Base-by-base conservation (phyloP, 2,888 invertebrate genomes). In the Andrena minutula region DNA sequence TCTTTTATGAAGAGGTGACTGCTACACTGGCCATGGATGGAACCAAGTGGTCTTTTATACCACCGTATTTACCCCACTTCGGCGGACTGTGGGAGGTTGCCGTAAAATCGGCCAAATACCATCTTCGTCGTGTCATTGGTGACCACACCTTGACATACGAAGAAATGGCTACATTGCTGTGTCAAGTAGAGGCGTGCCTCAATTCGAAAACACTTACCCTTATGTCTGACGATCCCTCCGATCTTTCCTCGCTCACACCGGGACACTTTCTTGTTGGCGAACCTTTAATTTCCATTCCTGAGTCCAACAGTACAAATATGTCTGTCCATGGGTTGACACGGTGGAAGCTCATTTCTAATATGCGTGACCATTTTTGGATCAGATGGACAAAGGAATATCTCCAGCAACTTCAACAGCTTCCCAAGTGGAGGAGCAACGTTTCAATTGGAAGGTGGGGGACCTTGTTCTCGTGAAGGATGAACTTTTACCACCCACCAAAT, bases 21-120 rank as follows among this genome's bases (percentile, higher is more conserved):
- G 30, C 30, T 5, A 5, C 30, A 30, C 30, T 30, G 30, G 30
- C 30, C 30, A 53, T 53, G 53, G 53, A 20, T 20, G 20, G 20
- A 23, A 7, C 20, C 53, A 20, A 4, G 7, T 7, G 12, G 7
- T 16, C 16, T 0, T 53, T 7, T 20, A 53, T n/a, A 20, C 53
- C 16, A 20, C 53, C 7, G 23, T n/a, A n/a, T 20, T 20, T 2
- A n/a, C n/a, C n/a, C 51, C 26, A 56, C 26, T 23, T 26, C 3
- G 56, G 30, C 0, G 26, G 26, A 2, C 26, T 26, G 26, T 26
- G 26, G 26, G 26, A 26, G 26, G 26, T 2, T 2, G 26, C 56
- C 30, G 60, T 60, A 1, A 60, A 60, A 30, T 60, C 30, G 16
- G 60, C 7, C 12, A 60, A 60, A 16, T 16, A 60, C 60, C 60